Evolutionary conservation across 1,140 invertebrate genomes (phyloP).

Genomic region (Periplaneta americana): DNA sequence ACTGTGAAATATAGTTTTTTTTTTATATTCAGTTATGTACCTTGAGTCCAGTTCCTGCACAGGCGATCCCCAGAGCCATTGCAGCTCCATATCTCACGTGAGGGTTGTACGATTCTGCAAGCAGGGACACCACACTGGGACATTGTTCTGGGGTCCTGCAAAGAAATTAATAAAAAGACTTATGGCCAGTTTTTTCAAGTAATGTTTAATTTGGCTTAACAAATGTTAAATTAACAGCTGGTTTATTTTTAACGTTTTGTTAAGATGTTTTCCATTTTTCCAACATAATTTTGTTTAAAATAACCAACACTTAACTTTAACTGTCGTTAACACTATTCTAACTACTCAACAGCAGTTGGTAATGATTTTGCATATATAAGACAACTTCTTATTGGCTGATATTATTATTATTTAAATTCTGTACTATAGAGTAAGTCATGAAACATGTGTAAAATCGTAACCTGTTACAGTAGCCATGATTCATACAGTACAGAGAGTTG

Average conservation of each 20-base stretch:
- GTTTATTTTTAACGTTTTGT: slow-evolving; percentile 4
- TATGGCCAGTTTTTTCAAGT: neutral
- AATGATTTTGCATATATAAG: too few species aligned
- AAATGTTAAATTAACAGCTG: neutral
- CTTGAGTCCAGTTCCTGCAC: slow-evolving; percentile 91
- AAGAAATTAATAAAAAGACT: slow-evolving; percentile 20
- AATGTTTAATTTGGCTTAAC: too few species aligned
- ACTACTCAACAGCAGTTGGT: too few species aligned
- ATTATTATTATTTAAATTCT: too few species aligned
- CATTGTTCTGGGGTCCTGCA: slow-evolving; percentile 91
- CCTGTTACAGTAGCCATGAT: too few species aligned
- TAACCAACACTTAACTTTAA: too few species aligned
- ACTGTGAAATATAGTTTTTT: too few species aligned
- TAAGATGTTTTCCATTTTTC: slow-evolving; percentile 19
- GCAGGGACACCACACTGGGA: slow-evolving; percentile 89
- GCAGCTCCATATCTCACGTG: slow-evolving; percentile 98
- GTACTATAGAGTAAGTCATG: too few species aligned
- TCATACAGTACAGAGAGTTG: too few species aligned
- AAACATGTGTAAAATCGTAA: too few species aligned
- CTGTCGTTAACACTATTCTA: too few species aligned
- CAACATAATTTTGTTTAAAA: neutral
- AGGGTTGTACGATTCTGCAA: slow-evolving; percentile 99
- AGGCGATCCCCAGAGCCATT: slow-evolving; percentile 98
- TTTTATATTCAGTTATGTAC: slow-evolving; percentile 28
- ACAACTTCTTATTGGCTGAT: too few species aligned